phyloP scores from a whole-genome alignment of 2,113 vertebrate genomes.

The Hassar affinis region DNA sequence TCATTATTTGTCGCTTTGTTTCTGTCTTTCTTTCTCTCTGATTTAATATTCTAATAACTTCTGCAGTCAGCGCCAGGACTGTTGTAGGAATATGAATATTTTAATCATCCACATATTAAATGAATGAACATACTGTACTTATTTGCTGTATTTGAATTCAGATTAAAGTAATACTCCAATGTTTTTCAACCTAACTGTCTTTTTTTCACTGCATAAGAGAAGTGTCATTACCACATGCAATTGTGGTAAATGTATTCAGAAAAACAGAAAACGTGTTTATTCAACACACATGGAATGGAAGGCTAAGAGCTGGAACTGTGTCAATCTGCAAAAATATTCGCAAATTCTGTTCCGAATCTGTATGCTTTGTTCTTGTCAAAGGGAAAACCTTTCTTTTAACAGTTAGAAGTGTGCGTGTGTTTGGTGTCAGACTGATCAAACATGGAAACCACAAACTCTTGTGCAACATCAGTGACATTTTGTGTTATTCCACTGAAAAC shows the following conservation, averaged over 20 bases:
- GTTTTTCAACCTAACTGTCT: not conserved
- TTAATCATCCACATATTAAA: not conserved
- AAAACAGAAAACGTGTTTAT: not conserved
- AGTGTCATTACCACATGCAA: not conserved
- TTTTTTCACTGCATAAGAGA: conserved; percentile 1
- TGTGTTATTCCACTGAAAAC: not conserved
- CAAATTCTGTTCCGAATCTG: not conserved
- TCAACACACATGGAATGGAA: not conserved
- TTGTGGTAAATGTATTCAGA: no score
- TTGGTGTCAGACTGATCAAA: not conserved
- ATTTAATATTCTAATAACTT: not conserved
- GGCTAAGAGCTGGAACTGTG: not conserved
- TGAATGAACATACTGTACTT: not conserved
- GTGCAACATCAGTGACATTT: not conserved
- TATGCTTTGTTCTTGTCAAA: not conserved
- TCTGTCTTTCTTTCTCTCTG: conserved; percentile 2
- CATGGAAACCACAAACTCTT: not conserved
- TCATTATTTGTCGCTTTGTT: conserved; percentile 10
- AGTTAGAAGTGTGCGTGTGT: not conserved
- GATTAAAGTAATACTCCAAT: not conserved
- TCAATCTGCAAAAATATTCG: not conserved
- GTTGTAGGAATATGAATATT: not conserved
- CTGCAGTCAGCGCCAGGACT: conserved; percentile 3
- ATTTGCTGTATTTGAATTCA: not conserved
- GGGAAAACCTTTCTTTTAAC: not conserved